These are phyloP conservation scores for Agapornis roseicollis DNA, from an alignment of 2,113 vertebrate genomes.

Conservation along the genomic window DNA sequence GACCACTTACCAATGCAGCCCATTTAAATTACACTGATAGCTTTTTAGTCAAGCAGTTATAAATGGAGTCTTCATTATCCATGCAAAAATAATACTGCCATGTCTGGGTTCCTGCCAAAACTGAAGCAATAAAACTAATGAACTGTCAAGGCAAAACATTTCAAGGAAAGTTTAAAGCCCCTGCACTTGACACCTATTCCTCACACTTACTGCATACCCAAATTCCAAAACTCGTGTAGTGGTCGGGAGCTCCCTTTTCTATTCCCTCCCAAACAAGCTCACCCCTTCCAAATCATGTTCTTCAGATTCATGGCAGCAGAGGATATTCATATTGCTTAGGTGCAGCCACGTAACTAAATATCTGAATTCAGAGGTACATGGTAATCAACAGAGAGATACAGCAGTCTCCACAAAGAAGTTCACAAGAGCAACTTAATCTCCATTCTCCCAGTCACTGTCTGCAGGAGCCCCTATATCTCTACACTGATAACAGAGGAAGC, in stretches of 20 bases:
- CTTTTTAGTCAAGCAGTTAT: slow-evolving; percentile 1
- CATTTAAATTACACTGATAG: neutral
- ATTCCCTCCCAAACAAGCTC: neutral
- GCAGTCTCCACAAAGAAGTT: neutral
- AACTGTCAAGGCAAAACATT: slow-evolving; percentile 38
- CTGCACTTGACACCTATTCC: neutral
- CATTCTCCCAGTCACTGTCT: neutral
- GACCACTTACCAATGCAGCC: neutral
- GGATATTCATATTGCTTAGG: neutral
- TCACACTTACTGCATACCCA: neutral
- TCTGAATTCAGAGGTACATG: neutral
- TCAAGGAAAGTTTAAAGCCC: slow-evolving; percentile 23
- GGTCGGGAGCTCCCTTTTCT: neutral
- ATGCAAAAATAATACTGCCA: neutral
- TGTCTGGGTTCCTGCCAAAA: slow-evolving; percentile 7
- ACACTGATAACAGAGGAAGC: neutral
- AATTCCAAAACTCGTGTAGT: neutral
- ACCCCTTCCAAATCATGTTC: neutral
- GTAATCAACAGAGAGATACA: neutral
- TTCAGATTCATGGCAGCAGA: neutral
- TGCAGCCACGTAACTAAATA: neutral
- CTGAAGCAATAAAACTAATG: slow-evolving; percentile 7
- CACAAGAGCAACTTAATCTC: neutral
- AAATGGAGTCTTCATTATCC: slow-evolving; percentile 10
- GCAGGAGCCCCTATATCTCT: neutral